These are phyloP conservation scores for Drosophila seguyi DNA, from an alignment of 1,140 invertebrate species.

Conservation along the genomic window DNA sequence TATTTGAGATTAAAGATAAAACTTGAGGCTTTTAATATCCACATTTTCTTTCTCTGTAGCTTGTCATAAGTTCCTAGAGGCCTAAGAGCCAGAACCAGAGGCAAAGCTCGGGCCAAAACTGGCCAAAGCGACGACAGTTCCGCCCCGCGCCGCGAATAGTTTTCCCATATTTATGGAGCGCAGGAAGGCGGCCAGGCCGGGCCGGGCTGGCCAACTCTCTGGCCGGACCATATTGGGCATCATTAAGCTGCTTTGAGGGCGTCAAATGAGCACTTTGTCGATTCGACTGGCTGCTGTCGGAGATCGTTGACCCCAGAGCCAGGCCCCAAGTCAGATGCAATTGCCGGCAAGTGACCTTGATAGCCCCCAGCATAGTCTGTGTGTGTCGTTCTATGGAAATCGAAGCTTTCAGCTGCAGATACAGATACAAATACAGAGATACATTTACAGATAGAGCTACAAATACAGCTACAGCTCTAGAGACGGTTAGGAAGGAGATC, in stretches of 20 bases:
- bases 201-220: constrained; percentile 8
- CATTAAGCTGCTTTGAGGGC: constrained; percentile 51
- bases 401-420: constrained; percentile 26
- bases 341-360: constrained; percentile 55
- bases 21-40: background rate
- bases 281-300: constrained; percentile 6
- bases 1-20: background rate
- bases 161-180: constrained; percentile 55
- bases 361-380: constrained; percentile 6
- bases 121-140: constrained; percentile 48
- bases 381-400: constrained; percentile 3
- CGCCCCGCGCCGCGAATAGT: constrained; percentile 38
- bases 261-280: constrained; percentile 46
- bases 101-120: constrained; percentile 23
- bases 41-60: background rate
- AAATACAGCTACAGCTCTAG: background rate
- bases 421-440: constrained; percentile 2
- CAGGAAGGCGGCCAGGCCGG: constrained; percentile 29
- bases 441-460: constrained; percentile 5
- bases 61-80: constrained; percentile 48
- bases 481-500: constrained; percentile 9
- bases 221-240: constrained; percentile 51
- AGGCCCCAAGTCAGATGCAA: constrained; percentile 32
- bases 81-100: background rate
- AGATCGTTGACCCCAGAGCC: constrained; percentile 44